Base-by-base conservation (phyloP, 2,888 invertebrate genomes). In the Lycophotia porphyrea region DNA sequence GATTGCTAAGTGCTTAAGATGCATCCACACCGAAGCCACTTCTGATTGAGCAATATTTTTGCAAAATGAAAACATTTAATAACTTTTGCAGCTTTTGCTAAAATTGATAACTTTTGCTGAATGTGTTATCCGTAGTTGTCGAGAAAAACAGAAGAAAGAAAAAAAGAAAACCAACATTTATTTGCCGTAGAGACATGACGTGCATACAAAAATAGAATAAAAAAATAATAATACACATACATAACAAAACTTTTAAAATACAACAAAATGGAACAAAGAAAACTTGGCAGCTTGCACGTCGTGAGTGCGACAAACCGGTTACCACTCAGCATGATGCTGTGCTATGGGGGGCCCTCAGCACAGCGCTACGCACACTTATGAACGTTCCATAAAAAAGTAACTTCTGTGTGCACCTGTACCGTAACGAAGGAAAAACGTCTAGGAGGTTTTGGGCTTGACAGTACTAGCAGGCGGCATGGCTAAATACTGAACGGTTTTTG, bases 1-100 rank as follows among this genome's bases (percentile, higher is more conserved):
- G 79, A 84, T 84, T 84, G 76, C 69, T 77, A 18, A 58, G 47
- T 4, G 58, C 31, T 58, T 60, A 31, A 58, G 58, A 58, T 9
- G 31, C 21, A 21, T 60, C 9, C 31, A 60, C 58, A 21, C 21
- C 7, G 34, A 13, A 31, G 21, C 11, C 9, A 21, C 4, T 60
- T 58, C 34, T 60, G 21, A 21, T 34, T 34, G 21, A 60, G 4
- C 21, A 60, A 21, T 0, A 34, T 31, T 58, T n/a, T 52, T 52
- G 11, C 52, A 4, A 52, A 13, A 52, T 52, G 52, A 52, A 52
- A 27, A 55, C 27, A 55, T 27, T 55, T 15, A 27, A 8, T 47
- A 49, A 49, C 49, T 49, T 47, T 47, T 8, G 8, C 47, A 2
- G 7, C 8, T 47, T 47, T n/a, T 52, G n/a, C 1, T 52, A 11